phyloP scores from a whole-genome alignment of 2,888 invertebrate genomes.

The Conomelus anceps region DNA sequence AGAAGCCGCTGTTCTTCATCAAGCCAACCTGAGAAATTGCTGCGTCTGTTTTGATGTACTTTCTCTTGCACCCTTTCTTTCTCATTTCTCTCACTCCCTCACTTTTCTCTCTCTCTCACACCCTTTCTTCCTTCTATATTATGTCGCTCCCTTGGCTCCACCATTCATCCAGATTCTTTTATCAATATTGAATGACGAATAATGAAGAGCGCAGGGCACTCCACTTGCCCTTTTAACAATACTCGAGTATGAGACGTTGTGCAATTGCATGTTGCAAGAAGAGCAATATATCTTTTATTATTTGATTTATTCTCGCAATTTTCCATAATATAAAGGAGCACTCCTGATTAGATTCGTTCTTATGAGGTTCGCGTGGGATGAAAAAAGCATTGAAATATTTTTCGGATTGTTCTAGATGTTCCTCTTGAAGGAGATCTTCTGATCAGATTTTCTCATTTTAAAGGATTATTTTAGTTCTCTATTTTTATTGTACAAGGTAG shows the following conservation, averaged over 20 bases:
- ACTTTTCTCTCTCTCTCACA: neutral
- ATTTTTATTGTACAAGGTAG: too few relatives aligned
- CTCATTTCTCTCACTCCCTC: neutral
- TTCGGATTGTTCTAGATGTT: too few relatives aligned
- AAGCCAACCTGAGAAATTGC: neutral
- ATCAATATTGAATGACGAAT: neutral
- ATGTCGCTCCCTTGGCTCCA: neutral
- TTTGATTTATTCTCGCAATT: neutral
- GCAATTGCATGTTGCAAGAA: neutral
- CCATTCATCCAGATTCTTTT: neutral
- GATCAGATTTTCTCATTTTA: too few relatives aligned
- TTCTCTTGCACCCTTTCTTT: neutral
- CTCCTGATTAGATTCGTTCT: neutral
- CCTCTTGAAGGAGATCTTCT: too few relatives aligned
- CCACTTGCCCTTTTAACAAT: neutral
- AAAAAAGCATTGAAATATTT: neutral
- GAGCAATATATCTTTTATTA: neutral
- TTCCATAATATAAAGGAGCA: neutral
- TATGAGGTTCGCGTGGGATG: neutral
- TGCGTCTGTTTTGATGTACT: neutral
- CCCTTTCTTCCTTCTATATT: neutral
- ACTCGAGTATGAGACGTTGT: neutral
- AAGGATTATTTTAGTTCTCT: too few relatives aligned
- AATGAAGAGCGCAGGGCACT: neutral
- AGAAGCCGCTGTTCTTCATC: neutral